Evolutionary conservation across 2,888 invertebrate species (phyloP), one percentile per base, ranked within the genome.

Genomic region (Drosophila paramelanica): DNA sequence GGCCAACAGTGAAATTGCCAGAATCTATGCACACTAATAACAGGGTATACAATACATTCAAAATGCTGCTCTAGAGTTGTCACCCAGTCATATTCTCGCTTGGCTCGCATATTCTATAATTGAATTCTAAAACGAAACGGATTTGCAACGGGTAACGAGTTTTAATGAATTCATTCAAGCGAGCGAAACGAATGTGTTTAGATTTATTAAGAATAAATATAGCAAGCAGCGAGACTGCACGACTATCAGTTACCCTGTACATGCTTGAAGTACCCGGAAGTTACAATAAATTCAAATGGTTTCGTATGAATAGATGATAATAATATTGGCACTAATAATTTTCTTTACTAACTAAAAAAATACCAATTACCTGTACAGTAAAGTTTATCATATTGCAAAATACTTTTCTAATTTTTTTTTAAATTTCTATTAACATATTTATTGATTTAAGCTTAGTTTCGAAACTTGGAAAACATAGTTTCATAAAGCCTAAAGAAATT

Each of bases 131-230:
- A 41, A n/a, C 66, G 23, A 58, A 70, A 45, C 52, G 52, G 27
- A 66, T 66, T 53, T 13, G 65, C 25, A 45, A 52, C 33, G 69
- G 38, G 5, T 33, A 57, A 57, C 51, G 42, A 70, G 14, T 52
- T 31, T 49, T 43, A 71, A 65, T 71, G 27, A 69, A 65, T 71
- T 43, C 56, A 65, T 56, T 64, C 25, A 41, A 42, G 38, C 38
- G 10, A 13, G 23, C 17, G 52, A n/a, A 45, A 56, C 47, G 23
- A 53, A 57, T 49, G 41, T 17, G 13, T 39, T n/a, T 57, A 11
- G 52, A 33, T 27, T 61, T 61, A 61, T 47, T 1, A 10, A 17
- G 10, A 11, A 13, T 23, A 17, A 17, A 1, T 31, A 61, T 33
- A 17, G 25, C 11, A 36, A 7, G n/a, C n/a, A 36, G 14, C 7